These are phyloP conservation scores for Monoplex corrugatus DNA, from an alignment of 2,888 invertebrate genomes.

Conservation along the genomic window DNA sequence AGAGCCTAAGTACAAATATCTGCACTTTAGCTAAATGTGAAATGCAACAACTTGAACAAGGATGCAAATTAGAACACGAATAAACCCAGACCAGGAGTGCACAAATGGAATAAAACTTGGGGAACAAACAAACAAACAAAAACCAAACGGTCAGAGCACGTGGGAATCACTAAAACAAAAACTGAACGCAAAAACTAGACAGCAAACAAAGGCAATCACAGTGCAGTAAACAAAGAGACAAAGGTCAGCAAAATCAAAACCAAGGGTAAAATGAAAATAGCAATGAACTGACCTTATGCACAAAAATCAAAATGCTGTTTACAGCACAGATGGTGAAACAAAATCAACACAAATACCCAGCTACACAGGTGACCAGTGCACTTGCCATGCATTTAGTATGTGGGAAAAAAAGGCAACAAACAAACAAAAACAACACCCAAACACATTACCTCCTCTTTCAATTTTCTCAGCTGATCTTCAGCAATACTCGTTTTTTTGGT, in stretches of 20 bases:
- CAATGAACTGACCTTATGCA: too few relatives aligned
- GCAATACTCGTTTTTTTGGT: conserved; percentile 63
- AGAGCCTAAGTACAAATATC: too few relatives aligned
- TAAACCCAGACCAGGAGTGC: too few relatives aligned
- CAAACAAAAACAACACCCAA: not conserved
- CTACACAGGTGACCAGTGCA: not conserved
- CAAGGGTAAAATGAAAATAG: not conserved
- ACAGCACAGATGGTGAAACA: too few relatives aligned
- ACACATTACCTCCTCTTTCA: conserved; percentile 73
- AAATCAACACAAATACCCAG: not conserved
- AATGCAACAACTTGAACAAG: too few relatives aligned
- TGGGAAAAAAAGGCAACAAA: conserved; percentile 8
- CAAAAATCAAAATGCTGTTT: not conserved
- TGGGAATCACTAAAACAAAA: not conserved
- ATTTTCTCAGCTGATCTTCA: conserved; percentile 69
- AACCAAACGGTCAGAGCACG: too few relatives aligned
- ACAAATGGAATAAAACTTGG: too few relatives aligned
- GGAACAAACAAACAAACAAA: too few relatives aligned
- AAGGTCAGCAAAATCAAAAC: not conserved
- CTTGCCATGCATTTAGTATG: conserved; percentile 9
- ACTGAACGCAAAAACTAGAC: not conserved
- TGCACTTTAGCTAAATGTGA: too few relatives aligned
- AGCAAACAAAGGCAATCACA: not conserved
- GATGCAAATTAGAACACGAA: too few relatives aligned
- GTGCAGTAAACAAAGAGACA: not conserved